phyloP scores from a whole-genome alignment of 2,113 vertebrate genomes.

The Beaufortia kweichowensis region DNA sequence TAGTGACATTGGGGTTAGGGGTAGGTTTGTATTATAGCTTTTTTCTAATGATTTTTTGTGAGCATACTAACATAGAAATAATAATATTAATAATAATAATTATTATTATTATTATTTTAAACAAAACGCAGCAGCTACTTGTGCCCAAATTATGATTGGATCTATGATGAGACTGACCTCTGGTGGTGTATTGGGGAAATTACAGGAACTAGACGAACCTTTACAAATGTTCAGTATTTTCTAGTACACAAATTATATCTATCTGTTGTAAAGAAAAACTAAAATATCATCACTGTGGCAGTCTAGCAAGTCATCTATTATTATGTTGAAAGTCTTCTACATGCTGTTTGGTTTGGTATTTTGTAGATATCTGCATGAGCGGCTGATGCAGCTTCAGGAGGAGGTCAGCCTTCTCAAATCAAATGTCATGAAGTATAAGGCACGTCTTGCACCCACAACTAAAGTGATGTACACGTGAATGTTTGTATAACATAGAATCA shows the following conservation, averaged over 20 bases:
- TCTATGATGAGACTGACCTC: conserved; percentile 7
- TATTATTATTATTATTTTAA: no score
- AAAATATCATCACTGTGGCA: not conserved
- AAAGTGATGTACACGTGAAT: not conserved
- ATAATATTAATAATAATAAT: no score
- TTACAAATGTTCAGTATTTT: not conserved
- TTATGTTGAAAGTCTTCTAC: not conserved
- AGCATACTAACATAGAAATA: no score
- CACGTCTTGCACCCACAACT: conserved; percentile 36
- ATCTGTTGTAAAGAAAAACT: not conserved
- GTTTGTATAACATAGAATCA: not conserved
- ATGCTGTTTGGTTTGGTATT: not conserved
- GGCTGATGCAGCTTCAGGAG: conserved; percentile 90
- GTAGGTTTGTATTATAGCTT: no score
- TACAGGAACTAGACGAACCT: not conserved
- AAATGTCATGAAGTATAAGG: conserved; percentile 93
- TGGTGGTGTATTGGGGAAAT: not conserved
- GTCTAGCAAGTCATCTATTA: not conserved
- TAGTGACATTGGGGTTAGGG: no score
- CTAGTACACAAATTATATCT: not conserved
- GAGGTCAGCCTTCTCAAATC: conserved; percentile 90
- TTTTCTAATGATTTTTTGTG: no score
- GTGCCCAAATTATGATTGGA: not conserved
- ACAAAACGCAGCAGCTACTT: no score
- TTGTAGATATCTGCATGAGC: conserved; percentile 90